Percentiles rank a stretch among this genome's conserved stretches.
phyloP scores from a whole-genome alignment of 2,113 vertebrate genomes.

The Cyphomyrus plagiostoma region DNA sequence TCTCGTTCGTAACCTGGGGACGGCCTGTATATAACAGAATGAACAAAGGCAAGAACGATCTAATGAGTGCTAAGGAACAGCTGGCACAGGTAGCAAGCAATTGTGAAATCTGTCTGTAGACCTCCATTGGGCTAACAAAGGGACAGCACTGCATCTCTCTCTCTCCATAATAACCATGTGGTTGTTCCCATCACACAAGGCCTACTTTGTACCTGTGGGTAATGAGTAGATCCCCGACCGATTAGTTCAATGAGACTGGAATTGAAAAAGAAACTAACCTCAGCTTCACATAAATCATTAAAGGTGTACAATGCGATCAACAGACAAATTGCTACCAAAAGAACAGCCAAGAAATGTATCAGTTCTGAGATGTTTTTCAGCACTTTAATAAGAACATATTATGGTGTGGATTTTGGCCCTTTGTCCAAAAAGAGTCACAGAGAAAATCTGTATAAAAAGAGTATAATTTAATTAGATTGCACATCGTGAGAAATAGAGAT shows the following conservation, averaged over 20 bases:
- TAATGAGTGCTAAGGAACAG: background rate
- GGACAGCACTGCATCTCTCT: slow-evolving; percentile 50
- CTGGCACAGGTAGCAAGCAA: slow-evolving; percentile 51
- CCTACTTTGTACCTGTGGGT: background rate
- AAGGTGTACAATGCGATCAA: background rate
- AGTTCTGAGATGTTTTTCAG: background rate
- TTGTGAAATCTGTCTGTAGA: slow-evolving; percentile 65
- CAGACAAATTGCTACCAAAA: background rate
- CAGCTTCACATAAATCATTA: background rate
- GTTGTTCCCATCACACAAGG: slow-evolving; percentile 31
- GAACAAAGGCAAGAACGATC: background rate
- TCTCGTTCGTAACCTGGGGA: background rate
- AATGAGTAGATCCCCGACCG: background rate
- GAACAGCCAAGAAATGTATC: background rate
- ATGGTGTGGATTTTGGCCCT: background rate
- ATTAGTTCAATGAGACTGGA: background rate
- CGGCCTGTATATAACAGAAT: background rate
- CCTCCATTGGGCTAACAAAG: slow-evolving; percentile 49
- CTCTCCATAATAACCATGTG: slow-evolving; percentile 43
- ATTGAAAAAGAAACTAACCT: background rate
- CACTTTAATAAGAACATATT: background rate
- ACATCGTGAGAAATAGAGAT: slow-evolving; percentile 50
- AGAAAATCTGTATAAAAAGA: slow-evolving; percentile 24
- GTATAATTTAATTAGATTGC: slow-evolving; percentile 59
- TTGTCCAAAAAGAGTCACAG: background rate